Evolutionary conservation across 2,888 invertebrate genomes (phyloP), one percentile per base, ranked within the genome.

Genomic region (Cataglyphis cursor): DNA sequence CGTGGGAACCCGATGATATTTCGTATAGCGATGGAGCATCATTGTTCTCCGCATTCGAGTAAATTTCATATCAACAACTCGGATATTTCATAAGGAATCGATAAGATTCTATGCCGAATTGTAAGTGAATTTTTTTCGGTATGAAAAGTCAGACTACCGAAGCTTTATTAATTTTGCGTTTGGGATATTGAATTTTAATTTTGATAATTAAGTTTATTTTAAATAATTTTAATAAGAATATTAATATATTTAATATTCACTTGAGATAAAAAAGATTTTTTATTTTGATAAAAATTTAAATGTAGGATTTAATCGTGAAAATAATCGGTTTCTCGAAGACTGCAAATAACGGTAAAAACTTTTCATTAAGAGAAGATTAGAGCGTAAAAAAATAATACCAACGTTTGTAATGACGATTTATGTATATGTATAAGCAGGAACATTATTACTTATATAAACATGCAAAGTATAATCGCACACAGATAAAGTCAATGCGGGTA

Each of bases 401-500:
- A n/a, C 15, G 24, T 41, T 35, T 73, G 10, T 21, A 15, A 4
- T n/a, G 5, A 21, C 28, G 18, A 41, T 73, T 73, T 28, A n/a
- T 35, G 8, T 10, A 51, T 28, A 51, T 15, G 5, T 24, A 12
- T 15, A 61, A 73, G 73, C 51, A 21, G 10, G 6, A 35, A 35
- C 28, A 44, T 72, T 8, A 61, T 24, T 24, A 35, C 12, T 62
- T 35, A 62, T 44, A 15, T n/a, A 31, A 18, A 28, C 5, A 51
- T 51, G 35, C 35, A 51, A 64, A 35, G 24, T 35, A 18, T 64
- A 75, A 66, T 66, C 12, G 38, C 51, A 38, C 18, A 21, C 35
- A 18, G 66, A 51, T 51, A 38, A 51, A 66, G 66, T 38, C 24
- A 24, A 75, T 75, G 38, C 38, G 75, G 75, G 51, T 51, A 24